A percentile compares a stretch with the other conserved stretches of the same genome.
These are phyloP conservation scores for Caenorhabditis remanei DNA, from an alignment of 1,140 invertebrate species.

Conservation along the genomic window DNA sequence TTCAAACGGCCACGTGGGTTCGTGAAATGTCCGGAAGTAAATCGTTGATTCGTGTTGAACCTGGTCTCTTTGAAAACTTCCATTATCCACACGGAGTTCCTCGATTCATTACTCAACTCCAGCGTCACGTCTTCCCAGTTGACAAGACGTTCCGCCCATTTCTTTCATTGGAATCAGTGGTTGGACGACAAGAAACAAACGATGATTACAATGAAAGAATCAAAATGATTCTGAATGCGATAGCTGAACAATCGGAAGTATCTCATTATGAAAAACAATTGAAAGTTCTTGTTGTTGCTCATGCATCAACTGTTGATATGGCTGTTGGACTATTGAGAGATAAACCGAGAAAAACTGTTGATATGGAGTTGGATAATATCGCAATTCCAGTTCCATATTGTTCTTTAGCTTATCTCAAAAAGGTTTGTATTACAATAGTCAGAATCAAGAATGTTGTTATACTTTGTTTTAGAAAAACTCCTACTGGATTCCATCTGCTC, in stretches of 20 bases:
- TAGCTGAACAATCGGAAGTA: constrained; percentile 54
- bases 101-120: constrained; percentile 7
- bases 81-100: constrained; percentile 61
- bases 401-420: constrained; percentile 40
- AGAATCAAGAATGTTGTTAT: background rate
- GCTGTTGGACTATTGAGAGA: constrained; percentile 64
- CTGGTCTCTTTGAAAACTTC: constrained; percentile 89
- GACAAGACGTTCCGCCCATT: constrained; percentile 51
- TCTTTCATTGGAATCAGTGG: constrained; percentile 20
- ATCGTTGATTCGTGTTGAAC: constrained; percentile 82
- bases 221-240: constrained; percentile 58
- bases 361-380: constrained; percentile 64
- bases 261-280: constrained; percentile 46
- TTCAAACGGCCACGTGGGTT: constrained; percentile 84
- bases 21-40: constrained; percentile 18
- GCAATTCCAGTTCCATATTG: constrained; percentile 64
- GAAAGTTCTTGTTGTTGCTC: constrained; percentile 65
- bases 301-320: constrained; percentile 71
- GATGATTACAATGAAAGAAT: constrained; percentile 64
- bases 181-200: constrained; percentile 57
- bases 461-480: background rate
- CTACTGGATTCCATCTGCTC: constrained; percentile 23
- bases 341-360: constrained; percentile 48
- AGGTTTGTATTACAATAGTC: background rate
- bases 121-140: constrained; percentile 42